Conservation (phyloP, 2,888 invertebrate genomes). For the Agriotes lineatus region DNA sequence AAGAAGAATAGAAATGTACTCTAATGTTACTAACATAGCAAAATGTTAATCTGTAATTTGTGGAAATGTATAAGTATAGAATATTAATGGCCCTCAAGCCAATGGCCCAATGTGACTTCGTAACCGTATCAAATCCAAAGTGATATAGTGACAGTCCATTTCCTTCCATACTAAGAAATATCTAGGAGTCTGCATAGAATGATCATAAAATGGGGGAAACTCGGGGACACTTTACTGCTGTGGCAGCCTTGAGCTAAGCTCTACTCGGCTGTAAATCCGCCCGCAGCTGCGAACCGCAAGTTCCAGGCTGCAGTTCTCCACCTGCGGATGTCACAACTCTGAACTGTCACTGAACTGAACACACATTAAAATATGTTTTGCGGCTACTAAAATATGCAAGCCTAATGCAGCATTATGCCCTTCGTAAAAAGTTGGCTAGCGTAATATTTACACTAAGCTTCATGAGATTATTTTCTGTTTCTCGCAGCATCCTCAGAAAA, state of each 20-base stretch:
- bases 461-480: neutral
- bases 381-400: neutral
- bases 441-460: no score
- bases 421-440: neutral
- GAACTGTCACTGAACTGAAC: conserved; percentile 40
- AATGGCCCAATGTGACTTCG: conserved; percentile 48
- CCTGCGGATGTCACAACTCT: conserved; percentile 48
- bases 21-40: no score
- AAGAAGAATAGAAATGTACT: no score
- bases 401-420: neutral
- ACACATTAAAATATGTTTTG: conserved; percentile 38
- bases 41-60: no score
- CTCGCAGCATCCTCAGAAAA: neutral
- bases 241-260: conserved; percentile 58
- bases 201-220: conserved; percentile 58
- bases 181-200: conserved; percentile 56
- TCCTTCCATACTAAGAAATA: conserved; percentile 52
- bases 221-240: conserved; percentile 57
- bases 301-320: conserved; percentile 46
- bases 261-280: conserved; percentile 59
- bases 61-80: conserved; percentile 4
- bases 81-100: conserved; percentile 26
- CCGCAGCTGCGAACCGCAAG: conserved; percentile 53
- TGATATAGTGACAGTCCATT: conserved; percentile 57
- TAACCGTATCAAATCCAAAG: conserved; percentile 56